phyloP scores from a whole-genome alignment of 2,113 vertebrate species.

The Oxygymnocypris stewartii region DNA sequence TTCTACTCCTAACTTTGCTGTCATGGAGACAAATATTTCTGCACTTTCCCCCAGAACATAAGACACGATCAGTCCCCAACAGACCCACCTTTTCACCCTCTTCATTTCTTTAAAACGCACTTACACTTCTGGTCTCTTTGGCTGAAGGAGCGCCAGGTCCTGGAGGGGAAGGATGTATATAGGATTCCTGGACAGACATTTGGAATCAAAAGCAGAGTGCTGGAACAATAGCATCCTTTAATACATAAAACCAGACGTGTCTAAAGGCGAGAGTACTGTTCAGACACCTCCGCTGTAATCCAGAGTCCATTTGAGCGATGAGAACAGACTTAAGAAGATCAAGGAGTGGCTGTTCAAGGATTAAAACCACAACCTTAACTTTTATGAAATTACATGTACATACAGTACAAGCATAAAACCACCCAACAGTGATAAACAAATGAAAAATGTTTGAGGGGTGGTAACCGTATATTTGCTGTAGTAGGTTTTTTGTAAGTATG shows the following conservation, averaged over 20 bases:
- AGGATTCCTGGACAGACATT: slow-evolving; percentile 1
- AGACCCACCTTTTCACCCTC: neutral
- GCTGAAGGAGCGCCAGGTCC: neutral
- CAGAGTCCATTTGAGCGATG: neutral
- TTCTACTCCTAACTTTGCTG: neutral
- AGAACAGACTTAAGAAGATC: neutral
- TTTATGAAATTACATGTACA: slow-evolving; percentile 5
- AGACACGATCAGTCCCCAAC: neutral
- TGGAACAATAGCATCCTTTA: slow-evolving; percentile 10
- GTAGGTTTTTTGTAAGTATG: neutral
- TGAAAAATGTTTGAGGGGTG: neutral
- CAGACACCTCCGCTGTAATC: slow-evolving; percentile 6
- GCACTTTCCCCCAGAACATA: slow-evolving; percentile 3
- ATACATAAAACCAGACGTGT: neutral
- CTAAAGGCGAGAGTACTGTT: neutral
- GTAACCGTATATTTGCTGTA: neutral
- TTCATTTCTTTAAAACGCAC: neutral
- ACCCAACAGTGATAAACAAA: neutral
- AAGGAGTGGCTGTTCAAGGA: neutral
- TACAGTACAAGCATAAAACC: neutral
- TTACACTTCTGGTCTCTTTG: neutral
- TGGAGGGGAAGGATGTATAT: slow-evolving; percentile 1
- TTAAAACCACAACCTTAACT: neutral
- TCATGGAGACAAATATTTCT: neutral
- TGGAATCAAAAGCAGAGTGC: neutral